Conservation (phyloP, 2,797 vertebrate genomes). For the Microctenopoma steveboyesi region DNA sequence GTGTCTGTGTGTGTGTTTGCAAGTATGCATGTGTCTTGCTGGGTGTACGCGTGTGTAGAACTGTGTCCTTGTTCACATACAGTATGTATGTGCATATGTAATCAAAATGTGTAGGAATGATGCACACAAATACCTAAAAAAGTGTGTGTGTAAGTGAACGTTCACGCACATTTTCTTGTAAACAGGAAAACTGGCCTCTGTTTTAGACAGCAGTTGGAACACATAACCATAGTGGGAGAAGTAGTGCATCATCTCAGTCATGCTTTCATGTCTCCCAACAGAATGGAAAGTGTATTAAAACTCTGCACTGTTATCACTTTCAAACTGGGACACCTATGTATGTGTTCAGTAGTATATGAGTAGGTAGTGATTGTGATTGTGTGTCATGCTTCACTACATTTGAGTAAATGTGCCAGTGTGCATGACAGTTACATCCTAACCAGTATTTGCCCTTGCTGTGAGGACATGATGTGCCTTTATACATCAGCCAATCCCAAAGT, state of each 20-base stretch:
- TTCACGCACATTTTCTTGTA: neutral
- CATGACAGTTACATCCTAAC: slow-evolving; percentile 53
- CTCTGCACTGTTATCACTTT: neutral
- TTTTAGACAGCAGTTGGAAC: slow-evolving; percentile 34
- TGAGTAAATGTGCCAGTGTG: slow-evolving; percentile 42
- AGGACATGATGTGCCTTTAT: slow-evolving; percentile 69
- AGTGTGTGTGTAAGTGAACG: neutral
- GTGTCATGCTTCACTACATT: slow-evolving; percentile 38
- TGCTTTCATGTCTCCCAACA: neutral
- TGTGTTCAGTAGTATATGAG: neutral
- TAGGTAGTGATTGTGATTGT: neutral
- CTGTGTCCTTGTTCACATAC: neutral
- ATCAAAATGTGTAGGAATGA: slow-evolving; percentile 1
- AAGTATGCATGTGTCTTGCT: slow-evolving; percentile 5
- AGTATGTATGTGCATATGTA: neutral
- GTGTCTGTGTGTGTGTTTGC: slow-evolving; percentile 13
- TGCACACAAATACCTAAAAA: neutral
- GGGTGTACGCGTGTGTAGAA: neutral
- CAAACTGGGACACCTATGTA: slow-evolving; percentile 5
- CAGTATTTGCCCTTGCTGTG: slow-evolving; percentile 54
- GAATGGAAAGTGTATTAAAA: neutral
- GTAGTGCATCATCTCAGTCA: slow-evolving; percentile 13
- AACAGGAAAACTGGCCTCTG: slow-evolving; percentile 13
- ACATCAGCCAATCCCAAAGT: slow-evolving; percentile 57
- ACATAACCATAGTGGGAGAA: slow-evolving; percentile 18